These are phyloP conservation scores for Chouioia cunea DNA, from an alignment of 2,888 invertebrate species.

Conservation along the genomic window DNA sequence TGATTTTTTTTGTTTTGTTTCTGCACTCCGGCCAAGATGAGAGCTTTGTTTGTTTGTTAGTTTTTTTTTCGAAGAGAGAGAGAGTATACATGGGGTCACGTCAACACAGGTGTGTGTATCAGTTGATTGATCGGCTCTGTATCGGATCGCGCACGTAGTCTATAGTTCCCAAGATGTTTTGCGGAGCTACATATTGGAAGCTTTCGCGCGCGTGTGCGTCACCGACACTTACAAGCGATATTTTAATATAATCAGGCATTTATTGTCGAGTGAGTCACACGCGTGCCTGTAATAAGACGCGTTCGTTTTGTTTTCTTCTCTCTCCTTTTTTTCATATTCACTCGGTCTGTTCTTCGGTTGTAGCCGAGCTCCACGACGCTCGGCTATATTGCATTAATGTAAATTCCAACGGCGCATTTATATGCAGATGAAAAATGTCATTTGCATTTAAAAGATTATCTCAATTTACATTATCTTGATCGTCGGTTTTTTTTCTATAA, in stretches of 20 bases:
- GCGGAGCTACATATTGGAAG: too few relatives aligned
- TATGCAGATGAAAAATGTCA: conserved; percentile 50
- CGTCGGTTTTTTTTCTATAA: conserved; percentile 48
- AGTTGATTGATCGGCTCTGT: conserved; percentile 43
- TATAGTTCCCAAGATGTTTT: conserved; percentile 17
- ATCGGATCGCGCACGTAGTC: conserved; percentile 20
- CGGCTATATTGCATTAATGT: conserved; percentile 46
- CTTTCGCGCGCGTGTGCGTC: conserved; percentile 20
- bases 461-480: conserved; percentile 50
- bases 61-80: neutral
- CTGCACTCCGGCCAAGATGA: neutral
- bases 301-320: conserved; percentile 24
- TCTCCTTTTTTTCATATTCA: neutral
- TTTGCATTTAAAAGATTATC: conserved; percentile 50
- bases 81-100: conserved; percentile 31
- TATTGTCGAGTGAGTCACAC: conserved; percentile 34
- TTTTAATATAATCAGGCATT: conserved; percentile 46
- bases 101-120: conserved; percentile 32
- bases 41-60: neutral
- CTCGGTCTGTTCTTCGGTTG: neutral
- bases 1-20: neutral
- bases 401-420: conserved; percentile 48
- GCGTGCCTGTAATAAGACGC: conserved; percentile 37
- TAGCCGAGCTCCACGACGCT: neutral
- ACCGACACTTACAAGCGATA: conserved; percentile 32